These are phyloP conservation scores for Sialia sialis DNA, from an alignment of 2,113 vertebrate genomes.

Conservation along the genomic window DNA sequence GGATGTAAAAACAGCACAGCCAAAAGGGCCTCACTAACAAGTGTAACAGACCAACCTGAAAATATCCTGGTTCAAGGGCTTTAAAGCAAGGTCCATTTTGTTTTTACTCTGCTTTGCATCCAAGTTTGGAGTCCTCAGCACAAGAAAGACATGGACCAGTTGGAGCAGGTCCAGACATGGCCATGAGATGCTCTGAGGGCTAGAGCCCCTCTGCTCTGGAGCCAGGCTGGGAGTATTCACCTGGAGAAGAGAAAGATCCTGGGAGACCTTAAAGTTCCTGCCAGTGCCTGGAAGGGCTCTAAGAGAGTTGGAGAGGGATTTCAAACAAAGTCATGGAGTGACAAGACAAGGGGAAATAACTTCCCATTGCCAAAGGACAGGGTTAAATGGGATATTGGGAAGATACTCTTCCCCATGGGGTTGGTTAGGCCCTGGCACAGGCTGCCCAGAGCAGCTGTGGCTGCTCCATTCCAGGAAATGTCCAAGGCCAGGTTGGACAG, in stretches of 20 bases:
- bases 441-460: not conserved
- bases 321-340: accelerated
- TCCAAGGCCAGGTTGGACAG: accelerated
- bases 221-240: not conserved
- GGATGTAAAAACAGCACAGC: not conserved
- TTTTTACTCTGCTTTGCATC: not conserved
- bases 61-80: not conserved
- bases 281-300: accelerated
- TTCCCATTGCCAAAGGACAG: not conserved
- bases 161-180: not conserved
- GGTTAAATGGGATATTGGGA: not conserved
- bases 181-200: not conserved
- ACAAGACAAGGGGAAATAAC: not conserved
- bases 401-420: not conserved
- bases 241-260: not conserved
- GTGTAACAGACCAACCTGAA: not conserved
- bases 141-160: not conserved
- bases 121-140: not conserved
- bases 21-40: not conserved
- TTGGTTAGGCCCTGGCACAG: not conserved
- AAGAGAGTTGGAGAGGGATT: not conserved
- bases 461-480: not conserved
- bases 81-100: not conserved
- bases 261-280: accelerated
- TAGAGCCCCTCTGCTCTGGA: not conserved